Evolutionary conservation across 23 tunicate genomes (phyloP).

Genomic region (Diplosoma virens): DNA sequence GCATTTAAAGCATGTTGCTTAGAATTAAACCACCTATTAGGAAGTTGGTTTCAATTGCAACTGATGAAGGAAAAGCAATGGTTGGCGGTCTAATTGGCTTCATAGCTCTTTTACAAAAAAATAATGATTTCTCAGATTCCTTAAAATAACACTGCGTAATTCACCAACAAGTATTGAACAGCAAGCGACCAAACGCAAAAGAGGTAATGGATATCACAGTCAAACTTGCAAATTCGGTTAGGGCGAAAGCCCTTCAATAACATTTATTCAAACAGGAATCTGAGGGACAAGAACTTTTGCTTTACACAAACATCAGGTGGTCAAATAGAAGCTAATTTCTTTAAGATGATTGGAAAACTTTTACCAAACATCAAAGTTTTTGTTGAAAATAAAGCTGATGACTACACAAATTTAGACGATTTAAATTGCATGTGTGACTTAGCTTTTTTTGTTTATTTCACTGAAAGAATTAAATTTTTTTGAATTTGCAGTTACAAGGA

Average conservation of each 20-base stretch:
- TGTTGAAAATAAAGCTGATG: not conserved
- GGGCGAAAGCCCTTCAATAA: slow-evolving; percentile 24
- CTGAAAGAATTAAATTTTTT: not conserved
- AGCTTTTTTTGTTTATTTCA: slow-evolving; percentile 1
- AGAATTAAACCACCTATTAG: not conserved
- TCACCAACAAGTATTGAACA: slow-evolving; percentile 34
- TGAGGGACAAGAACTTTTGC: slow-evolving; percentile 6
- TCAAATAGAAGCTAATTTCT: slow-evolving; percentile 11
- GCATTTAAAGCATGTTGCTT: not conserved
- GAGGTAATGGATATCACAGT: slow-evolving; percentile 23
- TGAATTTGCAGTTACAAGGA: slow-evolving; percentile 27
- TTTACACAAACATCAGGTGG: slow-evolving; percentile 33
- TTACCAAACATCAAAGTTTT: not conserved
- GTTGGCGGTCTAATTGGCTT: slow-evolving; percentile 8
- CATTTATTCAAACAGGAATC: slow-evolving; percentile 2
- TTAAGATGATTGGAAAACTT: not conserved
- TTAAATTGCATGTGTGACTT: slow-evolving; percentile 9
- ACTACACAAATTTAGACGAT: slow-evolving; percentile 3
- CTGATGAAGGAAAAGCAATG: slow-evolving; percentile 26
- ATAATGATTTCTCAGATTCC: slow-evolving; percentile 11
- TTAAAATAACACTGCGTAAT: slow-evolving; percentile 29
- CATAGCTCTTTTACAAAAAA: slow-evolving; percentile 6
- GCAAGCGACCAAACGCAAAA: slow-evolving; percentile 16
- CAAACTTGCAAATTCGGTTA: slow-evolving; percentile 14
- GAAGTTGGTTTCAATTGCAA: not conserved